Evolutionary conservation across 2,797 vertebrate genomes (phyloP), one percentile per base, ranked within the genome.

Genomic region (Spheniscus humboldti): DNA sequence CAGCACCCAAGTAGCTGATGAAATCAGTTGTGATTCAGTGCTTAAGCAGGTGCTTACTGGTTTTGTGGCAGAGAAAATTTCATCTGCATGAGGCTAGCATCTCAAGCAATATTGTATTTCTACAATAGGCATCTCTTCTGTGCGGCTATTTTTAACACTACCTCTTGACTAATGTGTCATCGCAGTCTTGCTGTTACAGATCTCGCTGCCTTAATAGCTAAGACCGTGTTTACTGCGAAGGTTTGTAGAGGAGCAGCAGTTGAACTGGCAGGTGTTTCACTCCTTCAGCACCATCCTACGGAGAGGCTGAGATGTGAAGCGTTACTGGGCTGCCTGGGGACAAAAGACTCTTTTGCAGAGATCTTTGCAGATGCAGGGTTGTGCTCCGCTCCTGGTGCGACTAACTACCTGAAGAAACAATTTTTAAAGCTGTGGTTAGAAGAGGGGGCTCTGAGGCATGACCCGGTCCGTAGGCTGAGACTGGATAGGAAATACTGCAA

Each of bases 81-180:
- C 23, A 68, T 28, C 37, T 23, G 16, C 37, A 3, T 18, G 39
- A 81, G 28, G n/a, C 63, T 37, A 30, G 4, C 18, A 53, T 24
- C 50, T 75, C 0, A 0, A 79, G 28, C 48, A 67, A 60, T 72
- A 39, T 2, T 41, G 37, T 37, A 48, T 69, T 92, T 90, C 66
- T 68, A 31, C 74, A 62, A 19, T 9, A 68, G 48, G 53, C 30
- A 7, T 52, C 82, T 82, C 62, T 81, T 75, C 48, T 5, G 13
- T 11, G 23, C 4, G 2, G 19, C 39, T 88, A 72, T 94, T 94
- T 96, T 94, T 92, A 93, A 78, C 43, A 30, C 48, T 57, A 3
- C 35, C 52, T 75, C 85, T 74, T 74, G 50, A 76, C 45, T 81
- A 86, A 80, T 3, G 23, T 88, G 72, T 80, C 69, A 68, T 25